phyloP scores from a whole-genome alignment of 2,797 vertebrate genomes.

The Poecilia velifera region DNA sequence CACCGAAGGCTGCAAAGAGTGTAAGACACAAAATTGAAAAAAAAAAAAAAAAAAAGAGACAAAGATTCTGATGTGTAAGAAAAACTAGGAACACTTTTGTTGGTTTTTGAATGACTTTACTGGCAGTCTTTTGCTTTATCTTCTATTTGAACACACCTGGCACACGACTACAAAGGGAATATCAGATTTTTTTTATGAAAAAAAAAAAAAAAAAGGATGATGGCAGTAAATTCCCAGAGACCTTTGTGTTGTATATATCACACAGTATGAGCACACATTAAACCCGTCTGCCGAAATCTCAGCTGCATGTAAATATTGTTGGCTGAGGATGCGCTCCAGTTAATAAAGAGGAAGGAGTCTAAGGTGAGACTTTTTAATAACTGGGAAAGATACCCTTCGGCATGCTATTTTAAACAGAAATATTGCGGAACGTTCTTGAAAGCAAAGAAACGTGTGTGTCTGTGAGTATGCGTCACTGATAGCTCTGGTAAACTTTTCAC shows the following conservation, averaged over 20 bases:
- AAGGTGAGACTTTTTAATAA: conserved; percentile 44
- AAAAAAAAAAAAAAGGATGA: background rate
- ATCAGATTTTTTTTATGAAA: background rate
- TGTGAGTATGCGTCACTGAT: conserved; percentile 21
- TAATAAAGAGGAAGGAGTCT: conserved; percentile 23
- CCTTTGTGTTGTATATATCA: background rate
- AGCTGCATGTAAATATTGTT: conserved; percentile 26
- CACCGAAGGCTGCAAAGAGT: conserved; percentile 85
- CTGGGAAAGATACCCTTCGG: conserved; percentile 32
- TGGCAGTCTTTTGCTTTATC: background rate
- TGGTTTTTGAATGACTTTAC: background rate
- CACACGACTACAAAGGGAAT: conserved; percentile 11
- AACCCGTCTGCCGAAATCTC: conserved; percentile 9
- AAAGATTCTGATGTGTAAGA: conserved; percentile 2
- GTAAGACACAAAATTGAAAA: conserved; percentile 65
- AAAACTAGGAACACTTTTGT: background rate
- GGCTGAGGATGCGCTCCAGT: conserved; percentile 15
- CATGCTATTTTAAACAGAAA: conserved; percentile 19
- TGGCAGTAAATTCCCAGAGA: conserved; percentile 17
- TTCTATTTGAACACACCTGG: background rate
- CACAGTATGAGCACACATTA: background rate
- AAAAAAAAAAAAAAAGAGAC: background rate
- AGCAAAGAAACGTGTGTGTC: conserved; percentile 9
- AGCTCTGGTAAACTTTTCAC: background rate
- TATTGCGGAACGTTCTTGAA: background rate